phyloP scores from a whole-genome alignment of 2,113 vertebrate genomes.

The Oncorhynchus kisutch region DNA sequence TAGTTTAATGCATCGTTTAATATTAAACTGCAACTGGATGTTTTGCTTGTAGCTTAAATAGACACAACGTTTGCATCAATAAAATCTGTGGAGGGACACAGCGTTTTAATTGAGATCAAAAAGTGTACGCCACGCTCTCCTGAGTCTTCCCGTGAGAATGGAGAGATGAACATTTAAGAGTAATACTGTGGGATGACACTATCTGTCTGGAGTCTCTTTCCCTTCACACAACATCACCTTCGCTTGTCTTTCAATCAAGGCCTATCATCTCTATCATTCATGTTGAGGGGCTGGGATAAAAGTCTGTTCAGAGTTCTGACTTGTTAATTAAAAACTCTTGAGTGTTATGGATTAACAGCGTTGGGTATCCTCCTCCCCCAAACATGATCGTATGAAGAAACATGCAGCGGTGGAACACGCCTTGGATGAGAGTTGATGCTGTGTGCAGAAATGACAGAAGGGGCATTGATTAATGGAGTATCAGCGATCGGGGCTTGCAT shows the following conservation, averaged over 20 bases:
- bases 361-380: no score
- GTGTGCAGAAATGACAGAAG: no score
- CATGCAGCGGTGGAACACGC: no score
- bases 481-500: no score
- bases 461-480: no score
- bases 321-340: conserved; percentile 33
- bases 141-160: conserved; percentile 57
- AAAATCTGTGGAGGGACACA: conserved; percentile 35
- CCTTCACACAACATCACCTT: conserved; percentile 20
- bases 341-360: no score
- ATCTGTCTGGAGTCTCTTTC: conserved; percentile 18
- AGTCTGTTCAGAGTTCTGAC: conserved; percentile 25
- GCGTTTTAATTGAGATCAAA: conserved; percentile 64
- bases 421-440: no score
- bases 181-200: conserved; percentile 54
- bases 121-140: conserved; percentile 61
- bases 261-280: neutral
- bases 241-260: conserved; percentile 17
- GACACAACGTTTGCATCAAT: conserved; percentile 48
- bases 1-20: conserved; percentile 31
- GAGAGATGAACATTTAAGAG: conserved; percentile 68
- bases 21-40: conserved; percentile 48
- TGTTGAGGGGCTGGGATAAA: conserved; percentile 8
- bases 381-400: no score
- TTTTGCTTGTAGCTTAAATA: conserved; percentile 42